Percentiles rank a stretch among this genome's conserved stretches.
phyloP scores from a whole-genome alignment of 2,113 vertebrate genomes.

The Todiramphus saurophagus region DNA sequence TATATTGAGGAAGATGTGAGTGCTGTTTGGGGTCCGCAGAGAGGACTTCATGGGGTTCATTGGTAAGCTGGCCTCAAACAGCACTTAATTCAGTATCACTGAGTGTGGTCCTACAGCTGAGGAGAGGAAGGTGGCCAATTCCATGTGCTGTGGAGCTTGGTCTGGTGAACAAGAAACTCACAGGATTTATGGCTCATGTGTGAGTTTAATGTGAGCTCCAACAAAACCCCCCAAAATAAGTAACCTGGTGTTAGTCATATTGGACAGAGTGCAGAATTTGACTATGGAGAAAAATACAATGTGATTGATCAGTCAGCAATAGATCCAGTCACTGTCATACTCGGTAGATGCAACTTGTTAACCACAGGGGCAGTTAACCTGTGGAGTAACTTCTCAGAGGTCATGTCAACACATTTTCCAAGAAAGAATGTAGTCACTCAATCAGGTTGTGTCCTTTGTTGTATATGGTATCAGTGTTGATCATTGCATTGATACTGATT shows the following conservation, averaged over 20 bases:
- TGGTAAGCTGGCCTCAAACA: neutral
- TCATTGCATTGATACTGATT: neutral
- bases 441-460: neutral
- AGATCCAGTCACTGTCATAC: neutral
- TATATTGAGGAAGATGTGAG: neutral
- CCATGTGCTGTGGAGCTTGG: fast-evolving
- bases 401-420: neutral
- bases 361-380: neutral
- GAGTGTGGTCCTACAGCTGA: neutral
- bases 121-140: no score
- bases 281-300: neutral
- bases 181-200: fast-evolving
- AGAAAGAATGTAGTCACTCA: neutral
- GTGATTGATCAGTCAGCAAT: neutral
- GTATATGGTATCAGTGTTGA: neutral
- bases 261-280: neutral
- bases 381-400: neutral
- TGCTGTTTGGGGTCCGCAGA: neutral
- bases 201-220: neutral
- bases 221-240: no score
- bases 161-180: neutral
- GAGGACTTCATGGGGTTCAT: neutral
- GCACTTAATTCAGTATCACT: fast-evolving
- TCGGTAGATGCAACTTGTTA: neutral
- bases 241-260: neutral